Evolutionary conservation across 2,113 vertebrate species (phyloP).

Genomic region (Gobio gobio): DNA sequence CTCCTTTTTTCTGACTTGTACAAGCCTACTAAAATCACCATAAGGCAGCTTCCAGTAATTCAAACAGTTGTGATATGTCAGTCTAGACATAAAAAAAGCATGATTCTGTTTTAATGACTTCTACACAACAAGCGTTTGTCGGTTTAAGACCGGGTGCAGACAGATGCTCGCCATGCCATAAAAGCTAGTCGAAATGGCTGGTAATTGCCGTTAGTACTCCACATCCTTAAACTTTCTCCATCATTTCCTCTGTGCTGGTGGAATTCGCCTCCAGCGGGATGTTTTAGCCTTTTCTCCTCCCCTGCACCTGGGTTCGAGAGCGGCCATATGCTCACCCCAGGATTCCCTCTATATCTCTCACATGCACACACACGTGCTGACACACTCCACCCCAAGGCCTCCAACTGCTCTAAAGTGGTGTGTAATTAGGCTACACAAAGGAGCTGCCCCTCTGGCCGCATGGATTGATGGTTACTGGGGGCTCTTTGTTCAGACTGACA

Average conservation of each 20-base stretch:
- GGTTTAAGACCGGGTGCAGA: neutral
- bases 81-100: neutral
- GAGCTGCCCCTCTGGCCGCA: slow-evolving; percentile 56
- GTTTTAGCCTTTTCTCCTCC: slow-evolving; percentile 29
- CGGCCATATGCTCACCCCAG: slow-evolving; percentile 42
- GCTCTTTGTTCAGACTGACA: slow-evolving; percentile 71
- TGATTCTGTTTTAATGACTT: neutral
- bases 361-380: slow-evolving; percentile 31
- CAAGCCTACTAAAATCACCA: slow-evolving; percentile 35
- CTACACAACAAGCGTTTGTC: neutral
- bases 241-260: slow-evolving; percentile 39
- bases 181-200: neutral
- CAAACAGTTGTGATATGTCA: neutral
- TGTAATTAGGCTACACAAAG: slow-evolving; percentile 56
- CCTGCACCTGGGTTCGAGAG: slow-evolving; percentile 48
- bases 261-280: slow-evolving; percentile 48
- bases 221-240: slow-evolving; percentile 36
- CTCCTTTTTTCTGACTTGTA: slow-evolving; percentile 38
- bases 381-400: slow-evolving; percentile 40
- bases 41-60: neutral
- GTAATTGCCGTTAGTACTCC: slow-evolving; percentile 10
- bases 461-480: slow-evolving; percentile 72
- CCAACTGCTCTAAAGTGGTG: slow-evolving; percentile 47
- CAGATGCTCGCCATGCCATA: slow-evolving; percentile 1
- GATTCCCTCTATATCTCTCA: slow-evolving; percentile 20